Conservation (phyloP, 1,140 invertebrate genomes). For the Armadillidium nasatum region DNA sequence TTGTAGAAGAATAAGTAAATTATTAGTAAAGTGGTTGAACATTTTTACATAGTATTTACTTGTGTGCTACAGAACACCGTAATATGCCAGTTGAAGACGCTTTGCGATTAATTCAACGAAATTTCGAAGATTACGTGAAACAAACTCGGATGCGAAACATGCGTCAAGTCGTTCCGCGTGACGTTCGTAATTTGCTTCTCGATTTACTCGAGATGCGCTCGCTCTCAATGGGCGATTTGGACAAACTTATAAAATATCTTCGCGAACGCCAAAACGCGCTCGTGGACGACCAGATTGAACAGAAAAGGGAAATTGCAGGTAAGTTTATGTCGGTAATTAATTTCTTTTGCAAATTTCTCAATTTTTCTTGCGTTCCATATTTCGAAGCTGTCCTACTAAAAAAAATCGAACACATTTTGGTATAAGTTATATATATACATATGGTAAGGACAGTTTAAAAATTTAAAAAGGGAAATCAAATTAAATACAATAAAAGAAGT, state of each 20-base stretch:
- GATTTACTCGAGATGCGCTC: constrained; percentile 43
- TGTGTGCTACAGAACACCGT: constrained; percentile 65
- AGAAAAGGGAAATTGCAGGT: constrained; percentile 45
- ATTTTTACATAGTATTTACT: no score
- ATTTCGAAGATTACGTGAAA: constrained; percentile 70
- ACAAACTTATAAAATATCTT: constrained; percentile 45
- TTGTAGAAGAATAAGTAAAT: no score
- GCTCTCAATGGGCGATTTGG: constrained; percentile 44
- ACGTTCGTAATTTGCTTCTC: constrained; percentile 44
- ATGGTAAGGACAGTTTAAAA: no score
- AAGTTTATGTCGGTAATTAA: constrained; percentile 10
- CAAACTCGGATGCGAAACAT: constrained; percentile 41
- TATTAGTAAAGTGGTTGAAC: no score
- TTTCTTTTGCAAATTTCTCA: no score
- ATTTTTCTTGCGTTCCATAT: no score
- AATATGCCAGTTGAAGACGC: constrained; percentile 93
- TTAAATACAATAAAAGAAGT: no score
- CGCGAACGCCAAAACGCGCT: constrained; percentile 43
- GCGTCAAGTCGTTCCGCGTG: constrained; percentile 42
- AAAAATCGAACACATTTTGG: no score
- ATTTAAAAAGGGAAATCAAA: no score
- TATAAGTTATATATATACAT: no score
- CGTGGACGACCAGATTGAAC: constrained; percentile 45
- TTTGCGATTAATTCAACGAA: constrained; percentile 67
- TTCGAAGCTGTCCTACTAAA: no score